Percentiles rank a stretch among this genome's conserved stretches.
Conservation (phyloP, 1,140 invertebrate species). For the Cepaea nemoralis region DNA sequence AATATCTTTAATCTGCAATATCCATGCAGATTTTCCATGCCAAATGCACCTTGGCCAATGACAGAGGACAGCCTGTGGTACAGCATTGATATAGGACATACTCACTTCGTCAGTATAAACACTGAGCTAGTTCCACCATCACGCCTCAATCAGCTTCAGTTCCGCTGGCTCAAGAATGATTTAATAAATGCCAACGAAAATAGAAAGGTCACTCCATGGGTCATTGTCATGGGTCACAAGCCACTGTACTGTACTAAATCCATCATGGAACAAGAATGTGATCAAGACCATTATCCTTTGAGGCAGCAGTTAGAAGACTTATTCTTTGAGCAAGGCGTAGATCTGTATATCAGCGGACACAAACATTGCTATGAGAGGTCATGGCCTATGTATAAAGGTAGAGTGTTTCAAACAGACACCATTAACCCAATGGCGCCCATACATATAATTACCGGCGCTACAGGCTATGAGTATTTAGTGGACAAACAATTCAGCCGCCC, state of each 20-base stretch:
- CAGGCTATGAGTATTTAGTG: slow-evolving; percentile 67
- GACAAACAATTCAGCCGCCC: slow-evolving; percentile 50
- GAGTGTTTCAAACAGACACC: slow-evolving; percentile 72
- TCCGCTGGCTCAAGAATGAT: slow-evolving; percentile 63
- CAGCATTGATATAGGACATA: slow-evolving; percentile 68
- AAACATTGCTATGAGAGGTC: slow-evolving; percentile 95
- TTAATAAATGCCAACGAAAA: slow-evolving; percentile 56
- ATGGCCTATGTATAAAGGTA: slow-evolving; percentile 91
- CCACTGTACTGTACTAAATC: slow-evolving; percentile 68
- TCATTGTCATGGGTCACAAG: slow-evolving; percentile 68
- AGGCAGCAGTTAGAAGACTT: slow-evolving; percentile 81
- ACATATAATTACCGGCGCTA: slow-evolving; percentile 59
- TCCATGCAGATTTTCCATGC: slow-evolving; percentile 68
- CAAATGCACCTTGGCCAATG: slow-evolving; percentile 66
- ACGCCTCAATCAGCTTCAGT: slow-evolving; percentile 45
- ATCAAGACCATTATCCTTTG: slow-evolving; percentile 42
- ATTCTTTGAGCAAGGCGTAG: slow-evolving; percentile 89
- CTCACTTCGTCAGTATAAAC: slow-evolving; percentile 65
- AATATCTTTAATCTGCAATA: no score
- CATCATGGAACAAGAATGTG: slow-evolving; percentile 52
- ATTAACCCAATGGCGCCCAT: slow-evolving; percentile 61
- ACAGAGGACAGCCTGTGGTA: slow-evolving; percentile 69
- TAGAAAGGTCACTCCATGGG: slow-evolving; percentile 65
- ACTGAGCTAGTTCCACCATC: slow-evolving; percentile 58
- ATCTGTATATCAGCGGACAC: slow-evolving; percentile 94